These are phyloP conservation scores for Lerista edwardsae DNA, from an alignment of 2,797 vertebrate genomes.

Conservation along the genomic window DNA sequence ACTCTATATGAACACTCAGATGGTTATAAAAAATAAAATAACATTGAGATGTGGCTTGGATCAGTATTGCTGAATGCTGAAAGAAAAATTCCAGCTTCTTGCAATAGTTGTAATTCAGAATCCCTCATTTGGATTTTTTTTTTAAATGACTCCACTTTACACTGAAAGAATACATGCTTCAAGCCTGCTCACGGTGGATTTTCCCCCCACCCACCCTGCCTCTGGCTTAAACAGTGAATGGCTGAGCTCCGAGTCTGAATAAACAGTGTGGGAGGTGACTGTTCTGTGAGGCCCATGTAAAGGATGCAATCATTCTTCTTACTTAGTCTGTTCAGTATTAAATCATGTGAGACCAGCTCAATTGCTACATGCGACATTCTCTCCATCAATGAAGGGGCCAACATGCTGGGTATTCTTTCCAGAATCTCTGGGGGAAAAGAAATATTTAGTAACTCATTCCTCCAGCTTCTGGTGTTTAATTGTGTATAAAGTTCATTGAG, in stretches of 20 bases:
- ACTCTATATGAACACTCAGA: conserved; percentile 26
- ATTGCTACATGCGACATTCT: conserved; percentile 68
- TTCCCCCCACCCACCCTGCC: conserved; percentile 60
- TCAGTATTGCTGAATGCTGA: conserved; percentile 10
- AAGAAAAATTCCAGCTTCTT: conserved; percentile 68
- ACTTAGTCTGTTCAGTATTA: conserved; percentile 76
- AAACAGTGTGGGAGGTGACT: conserved; percentile 88
- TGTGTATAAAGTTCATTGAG: conserved; percentile 89
- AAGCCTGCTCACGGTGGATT: conserved; percentile 73
- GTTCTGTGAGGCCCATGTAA: conserved; percentile 81
- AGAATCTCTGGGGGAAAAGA: conserved; percentile 59
- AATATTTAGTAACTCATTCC: conserved; percentile 67
- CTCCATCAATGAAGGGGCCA: conserved; percentile 59
- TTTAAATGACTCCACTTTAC: conserved; percentile 69
- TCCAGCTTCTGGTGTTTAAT: conserved; percentile 76
- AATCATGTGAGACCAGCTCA: conserved; percentile 79
- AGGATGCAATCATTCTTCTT: conserved; percentile 82
- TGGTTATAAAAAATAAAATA: neutral
- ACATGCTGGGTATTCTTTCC: conserved; percentile 57
- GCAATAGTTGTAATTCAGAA: conserved; percentile 58
- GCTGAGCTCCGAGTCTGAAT: conserved; percentile 84
- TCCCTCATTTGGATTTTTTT: conserved; percentile 68
- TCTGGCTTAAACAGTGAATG: conserved; percentile 84
- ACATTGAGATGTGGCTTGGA: conserved; percentile 18
- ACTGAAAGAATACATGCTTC: conserved; percentile 75